phyloP scores from a whole-genome alignment of 92 coral and sea anemone species.

The Scolanthus callimorphus region DNA sequence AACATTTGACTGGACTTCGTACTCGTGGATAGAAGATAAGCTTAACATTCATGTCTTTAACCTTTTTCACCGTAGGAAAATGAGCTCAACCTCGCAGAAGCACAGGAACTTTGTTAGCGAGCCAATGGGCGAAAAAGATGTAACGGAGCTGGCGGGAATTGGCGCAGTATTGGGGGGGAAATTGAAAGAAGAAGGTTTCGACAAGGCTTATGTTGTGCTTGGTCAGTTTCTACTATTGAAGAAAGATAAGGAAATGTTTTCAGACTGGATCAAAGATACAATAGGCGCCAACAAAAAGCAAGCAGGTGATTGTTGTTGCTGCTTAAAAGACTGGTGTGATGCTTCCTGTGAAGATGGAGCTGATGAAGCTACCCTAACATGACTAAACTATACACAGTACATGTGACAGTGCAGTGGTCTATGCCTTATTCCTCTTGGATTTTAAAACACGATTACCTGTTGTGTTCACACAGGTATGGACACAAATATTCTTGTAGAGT shows the following conservation, averaged over 20 bases:
- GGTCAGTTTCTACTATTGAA: constrained; percentile 89
- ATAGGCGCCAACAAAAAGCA: constrained; percentile 83
- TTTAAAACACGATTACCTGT: too few species aligned
- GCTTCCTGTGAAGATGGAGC: too few species aligned
- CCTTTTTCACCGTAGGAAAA: constrained; percentile 28
- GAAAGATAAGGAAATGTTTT: constrained; percentile 91
- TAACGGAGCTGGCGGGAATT: constrained; percentile 94
- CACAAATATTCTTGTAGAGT: too few species aligned
- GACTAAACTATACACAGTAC: too few species aligned
- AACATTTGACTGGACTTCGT: too few species aligned
- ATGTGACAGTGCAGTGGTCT: too few species aligned
- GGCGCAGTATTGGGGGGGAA: constrained; percentile 83
- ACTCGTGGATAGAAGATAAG: too few species aligned
- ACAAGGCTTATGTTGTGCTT: constrained; percentile 89
- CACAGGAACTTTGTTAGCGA: constrained; percentile 94
- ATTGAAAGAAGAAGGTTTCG: constrained; percentile 73
- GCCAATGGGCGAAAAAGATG: constrained; percentile 95
- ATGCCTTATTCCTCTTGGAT: too few species aligned
- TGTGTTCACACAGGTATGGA: too few species aligned
- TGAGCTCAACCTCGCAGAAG: constrained; percentile 91
- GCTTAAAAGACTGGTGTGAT: constrained; percentile 98
- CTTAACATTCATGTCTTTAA: too few species aligned
- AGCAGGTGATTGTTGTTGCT: constrained; percentile 69
- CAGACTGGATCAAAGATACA: constrained; percentile 75
- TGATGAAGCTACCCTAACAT: too few species aligned